Evolutionary conservation across 2,797 vertebrate genomes (phyloP), one percentile per base, ranked within the genome.

Genomic region (Coregonus sp.): DNA sequence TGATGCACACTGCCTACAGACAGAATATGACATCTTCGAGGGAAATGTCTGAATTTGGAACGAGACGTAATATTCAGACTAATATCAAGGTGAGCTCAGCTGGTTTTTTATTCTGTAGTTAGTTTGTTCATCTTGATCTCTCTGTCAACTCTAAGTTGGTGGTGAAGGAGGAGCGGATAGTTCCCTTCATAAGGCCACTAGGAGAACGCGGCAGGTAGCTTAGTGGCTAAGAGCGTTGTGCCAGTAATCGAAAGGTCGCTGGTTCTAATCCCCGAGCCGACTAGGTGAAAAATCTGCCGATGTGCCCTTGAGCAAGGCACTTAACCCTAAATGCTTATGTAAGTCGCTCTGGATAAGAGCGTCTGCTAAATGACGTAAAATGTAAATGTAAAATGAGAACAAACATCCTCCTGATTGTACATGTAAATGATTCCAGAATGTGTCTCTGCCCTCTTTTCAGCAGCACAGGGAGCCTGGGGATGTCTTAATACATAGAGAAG

Each of bases 51-150:
- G 89, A 93, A 92, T 91, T 90, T 90, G 85, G 89, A 89, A 93
- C 89, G 89, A 87, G 91, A 94, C 91, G 93, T 92, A 90, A 90
- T 92, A 93, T 92, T 86, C 88, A 83, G 89, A 87, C 88, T 89
- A 92, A 92, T 91, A 92, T 92, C 88, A 91, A 93, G 91, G 89
- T 87, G 84, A 90, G 89, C 90, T 25, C 25, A 90, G 91, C 90
- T 92, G 87, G 87, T 86, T 92, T 92, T 92, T 91, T 89, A 90
- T 92, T 91, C 89, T 85, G 91, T 11, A 47, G 2, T 11, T 88
- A 89, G 89, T 84, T 87, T 78, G 84, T 87, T 93, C 92, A 93
- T 92, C 89, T 93, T 86, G 88, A 91, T 93, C 90, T 89, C 78
- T 80, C 11, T 16, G 31, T 29, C 20, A 15, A 16, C 85, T 25